phyloP scores from a whole-genome alignment of 2,888 invertebrate genomes.

The Pristionchus arcanus region DNA sequence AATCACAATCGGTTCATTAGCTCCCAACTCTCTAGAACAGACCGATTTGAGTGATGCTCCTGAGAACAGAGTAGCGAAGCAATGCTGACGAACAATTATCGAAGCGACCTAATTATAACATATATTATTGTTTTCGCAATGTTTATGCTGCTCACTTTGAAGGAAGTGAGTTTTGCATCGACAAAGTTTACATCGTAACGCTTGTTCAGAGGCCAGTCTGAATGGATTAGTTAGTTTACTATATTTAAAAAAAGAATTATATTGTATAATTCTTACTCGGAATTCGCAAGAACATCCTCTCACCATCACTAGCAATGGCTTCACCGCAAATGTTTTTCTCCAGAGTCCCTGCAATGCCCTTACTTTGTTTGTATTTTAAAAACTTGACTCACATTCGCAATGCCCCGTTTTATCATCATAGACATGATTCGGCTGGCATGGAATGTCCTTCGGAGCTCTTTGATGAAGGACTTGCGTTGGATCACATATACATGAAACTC shows the following conservation, averaged over 20 bases:
- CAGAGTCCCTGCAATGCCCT: background rate
- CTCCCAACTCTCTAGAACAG: too few relatives aligned
- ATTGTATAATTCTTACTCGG: too few relatives aligned
- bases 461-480: background rate
- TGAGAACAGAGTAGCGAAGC: background rate
- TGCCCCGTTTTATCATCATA: background rate
- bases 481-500: background rate
- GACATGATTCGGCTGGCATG: background rate
- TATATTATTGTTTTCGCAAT: background rate
- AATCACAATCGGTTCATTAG: background rate
- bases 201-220: background rate
- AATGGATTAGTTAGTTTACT: background rate
- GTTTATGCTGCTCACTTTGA: background rate
- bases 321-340: background rate
- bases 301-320: too few relatives aligned
- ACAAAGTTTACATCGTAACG: background rate
- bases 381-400: background rate
- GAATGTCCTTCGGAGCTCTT: background rate
- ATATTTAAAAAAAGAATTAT: background rate
- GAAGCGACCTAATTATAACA: background rate
- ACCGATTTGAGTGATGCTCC: background rate
- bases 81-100: background rate
- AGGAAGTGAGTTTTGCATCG: background rate
- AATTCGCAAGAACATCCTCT: too few relatives aligned
- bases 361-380: background rate